A percentile compares a stretch with the other conserved stretches of the same genome.
Conservation (phyloP, 2,797 vertebrate genomes). For the Muraenolepis orangiensis region DNA sequence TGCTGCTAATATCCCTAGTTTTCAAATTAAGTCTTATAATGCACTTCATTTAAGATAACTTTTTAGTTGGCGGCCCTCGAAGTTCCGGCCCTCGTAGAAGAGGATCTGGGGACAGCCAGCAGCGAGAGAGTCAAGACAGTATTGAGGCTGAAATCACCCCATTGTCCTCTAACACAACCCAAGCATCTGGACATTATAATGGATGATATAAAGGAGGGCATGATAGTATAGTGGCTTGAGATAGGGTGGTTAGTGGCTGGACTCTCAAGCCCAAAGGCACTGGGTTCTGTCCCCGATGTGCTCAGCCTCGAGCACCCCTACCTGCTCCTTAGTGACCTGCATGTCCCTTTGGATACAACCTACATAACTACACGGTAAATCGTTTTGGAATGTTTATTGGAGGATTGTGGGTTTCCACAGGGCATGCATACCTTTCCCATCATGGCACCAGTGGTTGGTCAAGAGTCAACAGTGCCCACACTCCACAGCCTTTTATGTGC, state of each 20-base stretch:
- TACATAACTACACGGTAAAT: neutral
- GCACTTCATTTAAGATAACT: slow-evolving; percentile 7
- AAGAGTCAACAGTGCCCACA: slow-evolving; percentile 15
- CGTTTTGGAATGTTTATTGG: neutral
- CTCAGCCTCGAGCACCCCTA: neutral
- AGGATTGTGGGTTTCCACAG: neutral
- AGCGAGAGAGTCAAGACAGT: neutral
- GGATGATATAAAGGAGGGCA: neutral
- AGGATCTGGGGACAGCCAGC: slow-evolving; percentile 15
- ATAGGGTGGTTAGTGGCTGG: no score
- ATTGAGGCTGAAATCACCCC: no score
- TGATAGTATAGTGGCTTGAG: neutral
- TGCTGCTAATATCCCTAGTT: neutral
- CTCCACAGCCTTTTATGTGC: slow-evolving; percentile 28
- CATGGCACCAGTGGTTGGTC: slow-evolving; percentile 10
- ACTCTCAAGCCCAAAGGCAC: neutral
- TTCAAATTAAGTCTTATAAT: slow-evolving; percentile 15
- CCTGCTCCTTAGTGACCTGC: neutral
- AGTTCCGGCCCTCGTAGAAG: slow-evolving; percentile 36
- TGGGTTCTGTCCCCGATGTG: neutral
- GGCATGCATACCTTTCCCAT: slow-evolving; percentile 37
- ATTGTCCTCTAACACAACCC: neutral
- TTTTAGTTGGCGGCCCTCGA: slow-evolving; percentile 35
- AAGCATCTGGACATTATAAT: neutral
- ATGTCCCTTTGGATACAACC: neutral